A percentile compares a stretch with the other conserved stretches of the same genome.
phyloP scores from a whole-genome alignment of 1,140 invertebrate genomes.

The Ooceraea biroi region DNA sequence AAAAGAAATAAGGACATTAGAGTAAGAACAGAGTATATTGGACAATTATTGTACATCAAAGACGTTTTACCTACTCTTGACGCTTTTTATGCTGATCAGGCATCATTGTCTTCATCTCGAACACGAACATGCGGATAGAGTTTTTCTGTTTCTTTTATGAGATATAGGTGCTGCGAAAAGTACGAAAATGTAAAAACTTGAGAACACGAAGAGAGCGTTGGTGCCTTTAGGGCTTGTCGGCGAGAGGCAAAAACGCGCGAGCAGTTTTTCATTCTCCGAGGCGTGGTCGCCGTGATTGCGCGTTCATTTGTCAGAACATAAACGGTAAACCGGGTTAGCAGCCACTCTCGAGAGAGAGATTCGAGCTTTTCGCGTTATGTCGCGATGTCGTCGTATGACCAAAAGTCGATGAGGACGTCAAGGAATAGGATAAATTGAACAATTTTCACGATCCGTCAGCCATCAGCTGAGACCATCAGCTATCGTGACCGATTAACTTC shows the following conservation, averaged over 20 bases:
- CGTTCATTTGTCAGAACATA: constrained; percentile 61
- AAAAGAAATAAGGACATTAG: no score
- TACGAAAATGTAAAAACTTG: constrained; percentile 27
- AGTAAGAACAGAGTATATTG: no score
- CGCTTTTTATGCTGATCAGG: no score
- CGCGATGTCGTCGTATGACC: neutral
- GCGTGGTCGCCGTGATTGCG: constrained; percentile 59
- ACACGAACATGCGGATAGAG: neutral
- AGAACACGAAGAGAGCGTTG: constrained; percentile 22
- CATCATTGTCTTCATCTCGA: neutral
- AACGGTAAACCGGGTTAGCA: constrained; percentile 54
- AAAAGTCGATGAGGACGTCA: neutral
- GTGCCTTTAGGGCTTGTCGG: constrained; percentile 44
- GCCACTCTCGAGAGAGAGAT: constrained; percentile 29
- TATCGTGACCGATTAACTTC: neutral
- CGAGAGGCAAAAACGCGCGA: constrained; percentile 56
- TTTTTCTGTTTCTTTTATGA: neutral
- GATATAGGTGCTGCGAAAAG: neutral
- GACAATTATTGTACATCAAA: no score
- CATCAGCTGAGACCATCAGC: no score
- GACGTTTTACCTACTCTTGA: no score
- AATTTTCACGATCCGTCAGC: neutral
- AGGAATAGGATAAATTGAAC: neutral
- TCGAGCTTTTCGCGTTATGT: constrained; percentile 17
- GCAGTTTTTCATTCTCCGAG: constrained; percentile 51